Conservation (phyloP, 1,140 invertebrate species). For the Olivierus martensii region DNA sequence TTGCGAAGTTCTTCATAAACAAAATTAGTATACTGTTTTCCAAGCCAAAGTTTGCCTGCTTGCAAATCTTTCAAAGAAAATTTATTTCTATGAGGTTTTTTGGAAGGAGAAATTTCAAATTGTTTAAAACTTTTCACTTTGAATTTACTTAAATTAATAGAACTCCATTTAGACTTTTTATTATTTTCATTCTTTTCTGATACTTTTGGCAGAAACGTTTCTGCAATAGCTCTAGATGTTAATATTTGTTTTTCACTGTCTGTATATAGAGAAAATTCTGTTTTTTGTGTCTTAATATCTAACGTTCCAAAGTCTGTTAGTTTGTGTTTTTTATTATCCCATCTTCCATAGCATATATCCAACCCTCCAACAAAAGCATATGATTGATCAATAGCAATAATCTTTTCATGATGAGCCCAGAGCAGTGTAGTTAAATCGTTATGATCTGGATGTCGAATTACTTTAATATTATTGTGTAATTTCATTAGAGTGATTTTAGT, state of each 20-base stretch:
- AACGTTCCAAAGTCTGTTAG: constrained; percentile 41
- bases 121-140: too few species aligned
- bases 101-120: too few species aligned
- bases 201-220: too few species aligned
- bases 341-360: constrained; percentile 80
- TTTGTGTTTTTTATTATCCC: constrained; percentile 45
- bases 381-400: constrained; percentile 86
- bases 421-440: constrained; percentile 56
- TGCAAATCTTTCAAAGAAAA: too few species aligned
- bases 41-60: constrained; percentile 60
- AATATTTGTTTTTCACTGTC: too few species aligned
- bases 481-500: constrained; percentile 69
- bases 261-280: too few species aligned
- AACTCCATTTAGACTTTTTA: too few species aligned
- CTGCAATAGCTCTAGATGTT: too few species aligned
- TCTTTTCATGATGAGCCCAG: constrained; percentile 98
- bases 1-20: constrained; percentile 93
- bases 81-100: too few species aligned
- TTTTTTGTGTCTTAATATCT: too few species aligned
- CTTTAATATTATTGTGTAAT: constrained; percentile 72
- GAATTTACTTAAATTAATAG: too few species aligned
- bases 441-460: constrained; percentile 26
- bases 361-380: constrained; percentile 90
- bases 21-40: constrained; percentile 96
- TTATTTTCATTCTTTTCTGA: too few species aligned